Percentiles rank a stretch among this genome's conserved stretches.
phyloP scores from a whole-genome alignment of 1,140 invertebrate species.

The Oedothorax gibbosus region DNA sequence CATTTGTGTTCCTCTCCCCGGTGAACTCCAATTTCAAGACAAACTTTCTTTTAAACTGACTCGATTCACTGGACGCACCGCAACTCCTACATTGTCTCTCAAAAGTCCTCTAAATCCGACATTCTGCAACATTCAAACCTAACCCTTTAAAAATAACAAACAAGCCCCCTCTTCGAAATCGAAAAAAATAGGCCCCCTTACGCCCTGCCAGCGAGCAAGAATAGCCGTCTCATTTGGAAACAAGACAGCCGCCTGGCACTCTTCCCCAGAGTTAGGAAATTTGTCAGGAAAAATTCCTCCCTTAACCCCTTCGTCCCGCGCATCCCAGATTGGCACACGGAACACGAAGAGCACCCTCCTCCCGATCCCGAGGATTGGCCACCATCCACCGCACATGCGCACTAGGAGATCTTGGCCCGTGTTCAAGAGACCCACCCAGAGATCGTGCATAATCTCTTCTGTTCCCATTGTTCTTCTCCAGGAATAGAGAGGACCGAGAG shows the following conservation, averaged over 20 bases:
- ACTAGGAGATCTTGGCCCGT: slow-evolving; percentile 10
- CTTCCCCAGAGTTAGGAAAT: slow-evolving; percentile 24
- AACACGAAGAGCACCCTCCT: slow-evolving; percentile 22
- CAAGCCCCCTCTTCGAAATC: not conserved
- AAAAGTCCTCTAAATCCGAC: no score
- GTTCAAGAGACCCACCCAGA: slow-evolving; percentile 38
- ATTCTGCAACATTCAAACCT: no score
- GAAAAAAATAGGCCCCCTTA: not conserved
- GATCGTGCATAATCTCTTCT: slow-evolving; percentile 39
- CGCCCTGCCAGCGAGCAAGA: slow-evolving; percentile 20
- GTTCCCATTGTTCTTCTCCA: slow-evolving; percentile 53
- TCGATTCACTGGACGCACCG: no score
- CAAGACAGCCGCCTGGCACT: slow-evolving; percentile 29
- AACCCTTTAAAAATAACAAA: no score
- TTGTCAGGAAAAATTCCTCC: slow-evolving; percentile 1
- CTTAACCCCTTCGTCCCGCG: slow-evolving; percentile 46
- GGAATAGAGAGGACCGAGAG: slow-evolving; percentile 48
- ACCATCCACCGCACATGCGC: slow-evolving; percentile 45
- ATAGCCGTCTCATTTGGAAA: slow-evolving; percentile 10
- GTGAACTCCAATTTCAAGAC: no score
- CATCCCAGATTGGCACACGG: slow-evolving; percentile 30
- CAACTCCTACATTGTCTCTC: no score
- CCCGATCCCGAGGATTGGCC: slow-evolving; percentile 38
- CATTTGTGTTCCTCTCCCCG: no score
- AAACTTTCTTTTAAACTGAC: no score